Evolutionary conservation across 1,140 invertebrate species (phyloP).

Genomic region (Drosophila prosaltans): DNA sequence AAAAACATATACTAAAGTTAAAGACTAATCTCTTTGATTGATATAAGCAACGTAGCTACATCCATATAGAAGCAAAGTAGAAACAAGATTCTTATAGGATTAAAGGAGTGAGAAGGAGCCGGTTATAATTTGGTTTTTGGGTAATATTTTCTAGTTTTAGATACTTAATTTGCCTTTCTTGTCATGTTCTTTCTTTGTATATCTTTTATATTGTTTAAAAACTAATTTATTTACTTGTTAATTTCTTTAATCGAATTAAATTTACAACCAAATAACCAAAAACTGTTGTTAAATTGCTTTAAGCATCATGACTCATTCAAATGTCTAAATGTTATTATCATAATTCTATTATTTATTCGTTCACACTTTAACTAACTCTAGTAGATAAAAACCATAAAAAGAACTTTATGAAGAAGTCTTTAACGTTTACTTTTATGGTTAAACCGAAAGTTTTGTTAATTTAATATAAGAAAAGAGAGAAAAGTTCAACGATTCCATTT

Average conservation of each 20-base stretch:
- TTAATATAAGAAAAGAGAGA: background rate
- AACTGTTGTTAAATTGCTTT: no score
- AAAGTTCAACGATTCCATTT: constrained; percentile 9
- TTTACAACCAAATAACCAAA: background rate
- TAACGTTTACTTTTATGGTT: constrained; percentile 3
- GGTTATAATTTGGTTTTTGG: no score
- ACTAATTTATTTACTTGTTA: no score
- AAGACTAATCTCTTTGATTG: constrained; percentile 3
- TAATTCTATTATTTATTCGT: background rate
- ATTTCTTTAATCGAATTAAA: background rate
- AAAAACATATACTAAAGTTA: background rate
- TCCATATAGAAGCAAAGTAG: no score
- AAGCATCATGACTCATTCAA: constrained; percentile 2
- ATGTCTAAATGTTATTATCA: background rate
- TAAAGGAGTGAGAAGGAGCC: no score
- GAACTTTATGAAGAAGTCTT: background rate
- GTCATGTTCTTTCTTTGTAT: no score
- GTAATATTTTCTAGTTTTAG: no score
- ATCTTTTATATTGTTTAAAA: no score
- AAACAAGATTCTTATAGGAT: no score
- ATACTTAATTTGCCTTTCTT: no score
- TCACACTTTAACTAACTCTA: constrained; percentile 2
- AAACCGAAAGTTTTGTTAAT: background rate
- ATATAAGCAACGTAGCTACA: background rate
- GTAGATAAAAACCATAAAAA: background rate